Evolutionary conservation across 1,140 invertebrate species (phyloP).

Genomic region (Lepidurus apus): DNA sequence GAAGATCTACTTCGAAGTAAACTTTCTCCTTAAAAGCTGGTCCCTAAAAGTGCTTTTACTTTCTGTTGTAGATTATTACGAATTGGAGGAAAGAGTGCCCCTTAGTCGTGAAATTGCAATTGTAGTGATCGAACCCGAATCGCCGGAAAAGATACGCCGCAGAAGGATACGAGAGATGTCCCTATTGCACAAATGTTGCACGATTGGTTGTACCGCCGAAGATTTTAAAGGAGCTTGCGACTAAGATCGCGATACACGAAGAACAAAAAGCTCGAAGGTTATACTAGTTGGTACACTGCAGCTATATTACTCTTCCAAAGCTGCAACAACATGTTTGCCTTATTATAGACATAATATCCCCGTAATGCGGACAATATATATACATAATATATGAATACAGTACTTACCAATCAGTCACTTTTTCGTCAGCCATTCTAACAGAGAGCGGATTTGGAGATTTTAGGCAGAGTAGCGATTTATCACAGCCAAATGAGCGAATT

Average conservation of each 20-base stretch:
- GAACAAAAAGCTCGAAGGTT: too few species aligned
- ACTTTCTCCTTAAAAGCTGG: background rate
- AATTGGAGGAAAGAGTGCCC: background rate
- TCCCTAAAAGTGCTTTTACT: background rate
- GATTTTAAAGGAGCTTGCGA: slow-evolving; percentile 36
- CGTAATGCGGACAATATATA: too few species aligned
- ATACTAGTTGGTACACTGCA: too few species aligned
- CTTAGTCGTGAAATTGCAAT: background rate
- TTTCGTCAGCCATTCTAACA: too few species aligned
- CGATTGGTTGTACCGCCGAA: slow-evolving; percentile 34
- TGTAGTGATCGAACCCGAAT: background rate
- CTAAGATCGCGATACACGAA: background rate
- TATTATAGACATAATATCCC: too few species aligned
- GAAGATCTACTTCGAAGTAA: slow-evolving; percentile 4
- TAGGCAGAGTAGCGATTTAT: too few species aligned
- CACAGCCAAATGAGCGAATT: too few species aligned
- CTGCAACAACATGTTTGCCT: too few species aligned
- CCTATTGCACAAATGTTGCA: slow-evolving; percentile 34
- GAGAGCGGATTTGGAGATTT: too few species aligned
- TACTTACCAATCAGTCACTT: too few species aligned
- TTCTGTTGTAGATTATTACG: background rate
- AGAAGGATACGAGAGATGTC: slow-evolving; percentile 27
- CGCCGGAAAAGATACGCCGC: background rate
- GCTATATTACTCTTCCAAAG: too few species aligned
- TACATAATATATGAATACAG: too few species aligned